Evolutionary conservation across 1,140 invertebrate genomes (phyloP), one percentile per base, ranked within the genome.

Genomic region (Macrosteles quadrilineatus): DNA sequence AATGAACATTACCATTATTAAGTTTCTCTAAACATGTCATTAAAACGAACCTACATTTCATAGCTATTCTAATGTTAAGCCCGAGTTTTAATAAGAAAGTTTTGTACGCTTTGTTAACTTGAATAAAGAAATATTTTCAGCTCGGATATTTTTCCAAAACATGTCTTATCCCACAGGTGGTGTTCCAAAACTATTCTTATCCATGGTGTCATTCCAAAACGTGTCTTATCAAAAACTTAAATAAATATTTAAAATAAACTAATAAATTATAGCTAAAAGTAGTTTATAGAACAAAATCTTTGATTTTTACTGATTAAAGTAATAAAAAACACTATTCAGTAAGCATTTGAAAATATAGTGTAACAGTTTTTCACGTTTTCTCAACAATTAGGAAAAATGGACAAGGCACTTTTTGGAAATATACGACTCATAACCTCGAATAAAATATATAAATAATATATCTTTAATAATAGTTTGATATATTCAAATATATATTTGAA

Each of bases 401-500:
- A 55, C 17, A 55, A 55, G 19, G 50, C 50, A 55, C 50, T 6
- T 55, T 55, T 55, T 55, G 50, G 50, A 55, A 55, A 6, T 55
- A 25, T 19, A 25, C 23, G 17, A 55, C 50, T 55, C 50, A n/a
- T n/a, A 55, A n/a, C n/a, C n/a, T n/a, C n/a, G n/a, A n/a, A n/a
- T n/a, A n/a, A n/a, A n/a, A n/a, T n/a, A n/a, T n/a, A n/a, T n/a
- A n/a, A n/a, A n/a, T n/a, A n/a, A n/a, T n/a, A n/a, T n/a, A n/a
- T n/a, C n/a, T n/a, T n/a, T n/a, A n/a, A n/a, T n/a, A n/a, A n/a
- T n/a, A n/a, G n/a, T n/a, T n/a, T n/a, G n/a, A n/a, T n/a, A n/a
- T n/a, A n/a, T n/a, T n/a, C n/a, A n/a, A n/a, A n/a, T n/a, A n/a
- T n/a, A n/a, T n/a, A n/a, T n/a, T n/a, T n/a, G n/a, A n/a, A n/a